These are phyloP conservation scores for Tiaroga cobitis DNA, from an alignment of 2,797 vertebrate species.

Conservation along the genomic window DNA sequence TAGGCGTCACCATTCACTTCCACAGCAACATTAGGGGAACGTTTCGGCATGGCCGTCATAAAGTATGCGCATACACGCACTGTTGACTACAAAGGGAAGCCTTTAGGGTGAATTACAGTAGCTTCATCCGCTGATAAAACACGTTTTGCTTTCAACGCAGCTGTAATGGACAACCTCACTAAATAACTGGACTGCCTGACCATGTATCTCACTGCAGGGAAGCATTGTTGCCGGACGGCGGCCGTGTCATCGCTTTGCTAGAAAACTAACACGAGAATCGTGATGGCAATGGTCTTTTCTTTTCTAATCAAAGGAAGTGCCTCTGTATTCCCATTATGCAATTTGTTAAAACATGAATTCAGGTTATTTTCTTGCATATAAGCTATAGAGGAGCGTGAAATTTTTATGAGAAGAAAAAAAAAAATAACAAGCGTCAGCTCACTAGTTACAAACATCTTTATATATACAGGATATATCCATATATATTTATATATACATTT, in stretches of 20 bases:
- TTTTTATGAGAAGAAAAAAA: slow-evolving; percentile 74
- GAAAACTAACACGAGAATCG: slow-evolving; percentile 70
- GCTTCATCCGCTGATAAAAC: slow-evolving; percentile 74
- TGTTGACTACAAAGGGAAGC: slow-evolving; percentile 79
- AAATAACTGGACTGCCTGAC: slow-evolving; percentile 88
- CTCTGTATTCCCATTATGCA: slow-evolving; percentile 88
- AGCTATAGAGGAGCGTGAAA: slow-evolving; percentile 80
- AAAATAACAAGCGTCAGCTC: slow-evolving; percentile 72
- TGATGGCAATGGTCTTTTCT: slow-evolving; percentile 74
- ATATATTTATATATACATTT: slow-evolving; percentile 85
- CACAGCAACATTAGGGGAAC: neutral
- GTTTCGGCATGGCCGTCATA: slow-evolving; percentile 36
- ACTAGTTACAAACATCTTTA: slow-evolving; percentile 84
- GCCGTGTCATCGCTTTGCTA: slow-evolving; percentile 72
- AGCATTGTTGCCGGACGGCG: slow-evolving; percentile 67
- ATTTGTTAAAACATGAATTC: slow-evolving; percentile 85
- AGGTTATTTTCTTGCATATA: slow-evolving; percentile 87
- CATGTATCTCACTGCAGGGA: slow-evolving; percentile 79
- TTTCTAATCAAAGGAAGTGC: slow-evolving; percentile 86
- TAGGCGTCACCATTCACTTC: neutral
- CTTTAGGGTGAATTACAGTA: slow-evolving; percentile 64
- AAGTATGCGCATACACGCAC: slow-evolving; percentile 30
- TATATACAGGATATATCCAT: slow-evolving; percentile 79
- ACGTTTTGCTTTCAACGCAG: slow-evolving; percentile 42
- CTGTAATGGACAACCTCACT: slow-evolving; percentile 72